Base-by-base conservation (phyloP, 2,888 invertebrate genomes). In the Epicampocera succincta region DNA sequence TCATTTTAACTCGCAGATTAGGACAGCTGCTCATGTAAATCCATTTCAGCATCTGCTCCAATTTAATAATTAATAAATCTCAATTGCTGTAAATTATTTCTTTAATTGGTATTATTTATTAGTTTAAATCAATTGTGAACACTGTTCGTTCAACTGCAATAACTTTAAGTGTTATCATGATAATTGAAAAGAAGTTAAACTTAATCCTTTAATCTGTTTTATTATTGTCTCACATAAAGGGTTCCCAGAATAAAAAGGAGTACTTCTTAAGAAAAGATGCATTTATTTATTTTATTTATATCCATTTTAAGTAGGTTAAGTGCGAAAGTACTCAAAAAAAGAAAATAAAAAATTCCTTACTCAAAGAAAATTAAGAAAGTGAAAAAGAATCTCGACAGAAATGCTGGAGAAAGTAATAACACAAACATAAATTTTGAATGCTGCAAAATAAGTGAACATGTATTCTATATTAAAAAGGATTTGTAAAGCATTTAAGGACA, bases 351-450 rank as follows among this genome's bases (percentile, higher is more conserved):
- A 0, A 40, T 58, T n/a, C 4, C 4, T 15, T 21, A 40, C 2
- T 4, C 6, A 44, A 44, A 21, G 52, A 40, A 38, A 33, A 19
- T 54, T 54, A 29, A 29, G 21, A 73, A 38, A 21, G 61, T 2
- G 25, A 21, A 15, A 0, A 33, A 11, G 33, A 33, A 38, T 12
- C 15, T 6, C n/a, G 38, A 11, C 29, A 25, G 5, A 52, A 12
- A 38, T 1, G 52, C 4, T 25, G 4, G 48, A 3, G 15, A 3
- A 25, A 12, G 15, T 11, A 38, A 40, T n/a, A 42, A 33, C 4
- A 61, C 60, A 61, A 52, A 42, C 13, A 60, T 11, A 33, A 15
- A 63, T 56, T 54, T 46, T 65, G 42, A 56, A 38, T 65, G 38
- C 46, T 44, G 19, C 11, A 29, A 1, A 50, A 52, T 50, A 61